Evolutionary conservation across 2,797 vertebrate species (phyloP), one percentile per base, ranked within the genome.

Genomic region (Semaprochilodus insignis): DNA sequence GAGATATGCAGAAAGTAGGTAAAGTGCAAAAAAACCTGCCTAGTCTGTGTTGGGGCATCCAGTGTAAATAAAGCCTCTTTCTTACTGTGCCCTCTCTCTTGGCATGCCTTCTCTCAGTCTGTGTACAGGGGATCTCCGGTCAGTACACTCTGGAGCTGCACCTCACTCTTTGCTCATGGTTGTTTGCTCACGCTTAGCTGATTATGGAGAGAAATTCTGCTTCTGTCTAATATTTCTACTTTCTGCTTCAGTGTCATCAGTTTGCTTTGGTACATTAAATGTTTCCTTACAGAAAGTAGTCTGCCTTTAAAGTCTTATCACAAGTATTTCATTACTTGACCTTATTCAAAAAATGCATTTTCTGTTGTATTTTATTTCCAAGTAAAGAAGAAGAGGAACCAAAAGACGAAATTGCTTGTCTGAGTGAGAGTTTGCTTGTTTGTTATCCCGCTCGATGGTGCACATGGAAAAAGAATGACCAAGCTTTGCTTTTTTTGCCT

Each of bases 51-150:
- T 55, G 25, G 34, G 54, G 59, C 34, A 23, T 78, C 51, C 52
- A 36, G 23, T 74, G 13, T 82, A 59, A 74, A 69, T 82, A 59
- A 74, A 69, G 40, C 44, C 52, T 66, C 60, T 44, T 66, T 78
- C 69, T 92, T 87, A 88, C 80, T 93, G 87, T 92, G 87, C 92
- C 96, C 85, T 93, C 88, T 97, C 95, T 90, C 90, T 93, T 95
- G 92, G 86, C 95, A 95, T 88, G 94, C 94, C 91, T 87, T 83
- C 88, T 89, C 89, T 92, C 94, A 99, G 98, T 99, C 97, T 92
- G 81, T 97, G 88, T 97, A 97, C 94, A 96, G 97, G 97, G 97
- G 98, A 97, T 98, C 97, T 90, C 97, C 97, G 97, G 97, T 99
- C 96, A 96, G 98, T 99, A 94, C 72, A 15, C 55, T 72, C 40